A percentile compares a stretch with the other conserved stretches of the same genome.
phyloP scores from a whole-genome alignment of 2,888 invertebrate species.

The Archips xylosteana region DNA sequence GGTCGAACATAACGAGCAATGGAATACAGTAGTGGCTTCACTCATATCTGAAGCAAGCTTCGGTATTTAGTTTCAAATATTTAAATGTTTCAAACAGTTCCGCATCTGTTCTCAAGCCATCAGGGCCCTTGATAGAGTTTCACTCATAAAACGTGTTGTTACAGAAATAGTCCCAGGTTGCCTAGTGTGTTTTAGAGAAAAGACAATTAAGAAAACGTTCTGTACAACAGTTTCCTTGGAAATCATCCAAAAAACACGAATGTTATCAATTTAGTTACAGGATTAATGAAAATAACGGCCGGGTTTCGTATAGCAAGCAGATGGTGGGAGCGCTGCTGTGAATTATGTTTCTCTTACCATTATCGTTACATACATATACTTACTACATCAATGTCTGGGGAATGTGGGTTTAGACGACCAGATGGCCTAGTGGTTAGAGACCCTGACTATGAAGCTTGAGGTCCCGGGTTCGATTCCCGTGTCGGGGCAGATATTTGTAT shows the following conservation, averaged over 20 bases:
- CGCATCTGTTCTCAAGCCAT: not conserved
- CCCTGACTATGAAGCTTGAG: too few relatives aligned
- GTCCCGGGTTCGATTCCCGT: too few relatives aligned
- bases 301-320: conserved; percentile 19
- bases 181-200: conserved; percentile 70
- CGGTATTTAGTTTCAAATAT: conserved; percentile 15
- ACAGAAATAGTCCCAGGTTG: conserved; percentile 72
- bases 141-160: conserved; percentile 58
- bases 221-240: conserved; percentile 78
- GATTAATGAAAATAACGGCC: conserved; percentile 71
- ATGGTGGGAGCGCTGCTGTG: conserved; percentile 23
- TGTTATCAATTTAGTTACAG: conserved; percentile 73
- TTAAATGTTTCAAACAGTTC: conserved; percentile 9
- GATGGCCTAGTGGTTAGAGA: too few relatives aligned
- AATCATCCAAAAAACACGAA: conserved; percentile 75
- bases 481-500: too few relatives aligned
- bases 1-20: not conserved
- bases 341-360: conserved; percentile 12
- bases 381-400: conserved; percentile 10
- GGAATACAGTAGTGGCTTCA: conserved; percentile 1
- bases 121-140: conserved; percentile 51
- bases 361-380: not conserved
- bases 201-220: conserved; percentile 76
- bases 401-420: not conserved
- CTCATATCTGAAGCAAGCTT: not conserved